Conservation (phyloP, 2,797 vertebrate genomes). For the Thalassophryne amazonica region DNA sequence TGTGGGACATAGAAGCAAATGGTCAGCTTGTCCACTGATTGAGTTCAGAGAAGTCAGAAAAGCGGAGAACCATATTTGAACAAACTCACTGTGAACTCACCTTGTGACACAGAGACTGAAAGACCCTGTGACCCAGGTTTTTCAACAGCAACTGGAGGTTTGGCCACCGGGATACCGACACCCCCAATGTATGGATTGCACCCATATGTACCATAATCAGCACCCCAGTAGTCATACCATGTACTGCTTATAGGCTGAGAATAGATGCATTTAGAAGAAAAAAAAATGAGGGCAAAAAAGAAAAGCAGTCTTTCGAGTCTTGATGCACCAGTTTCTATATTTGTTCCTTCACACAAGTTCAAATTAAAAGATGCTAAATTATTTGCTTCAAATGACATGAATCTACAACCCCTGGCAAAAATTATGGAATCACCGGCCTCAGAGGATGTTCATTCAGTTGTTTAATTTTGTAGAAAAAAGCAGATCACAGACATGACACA, state of each 20-base stretch:
- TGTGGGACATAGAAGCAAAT: slow-evolving; percentile 42
- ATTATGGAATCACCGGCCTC: no score
- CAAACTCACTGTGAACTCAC: slow-evolving; percentile 59
- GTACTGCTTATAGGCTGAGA: slow-evolving; percentile 96
- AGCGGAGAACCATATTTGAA: not conserved
- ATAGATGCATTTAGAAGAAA: not conserved
- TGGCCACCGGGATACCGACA: slow-evolving; percentile 93
- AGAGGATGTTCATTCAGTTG: no score
- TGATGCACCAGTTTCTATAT: not conserved
- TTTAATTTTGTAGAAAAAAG: no score
- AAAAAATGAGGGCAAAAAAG: not conserved
- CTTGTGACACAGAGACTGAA: slow-evolving; percentile 95
- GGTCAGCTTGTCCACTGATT: not conserved
- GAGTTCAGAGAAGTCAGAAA: not conserved
- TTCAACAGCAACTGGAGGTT: slow-evolving; percentile 87
- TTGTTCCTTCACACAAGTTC: not conserved
- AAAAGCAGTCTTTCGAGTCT: not conserved
- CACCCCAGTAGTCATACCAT: slow-evolving; percentile 99
- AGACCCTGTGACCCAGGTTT: slow-evolving; percentile 95
- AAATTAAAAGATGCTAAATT: not conserved
- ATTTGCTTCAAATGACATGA: not conserved
- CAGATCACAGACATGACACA: no score
- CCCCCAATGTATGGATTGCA: slow-evolving; percentile 97
- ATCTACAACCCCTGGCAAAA: no score
- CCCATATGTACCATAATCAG: slow-evolving; percentile 95